Evolutionary conservation across 1,140 invertebrate genomes (phyloP), one percentile per base, ranked within the genome.

Genomic region (Aplysia californica): DNA sequence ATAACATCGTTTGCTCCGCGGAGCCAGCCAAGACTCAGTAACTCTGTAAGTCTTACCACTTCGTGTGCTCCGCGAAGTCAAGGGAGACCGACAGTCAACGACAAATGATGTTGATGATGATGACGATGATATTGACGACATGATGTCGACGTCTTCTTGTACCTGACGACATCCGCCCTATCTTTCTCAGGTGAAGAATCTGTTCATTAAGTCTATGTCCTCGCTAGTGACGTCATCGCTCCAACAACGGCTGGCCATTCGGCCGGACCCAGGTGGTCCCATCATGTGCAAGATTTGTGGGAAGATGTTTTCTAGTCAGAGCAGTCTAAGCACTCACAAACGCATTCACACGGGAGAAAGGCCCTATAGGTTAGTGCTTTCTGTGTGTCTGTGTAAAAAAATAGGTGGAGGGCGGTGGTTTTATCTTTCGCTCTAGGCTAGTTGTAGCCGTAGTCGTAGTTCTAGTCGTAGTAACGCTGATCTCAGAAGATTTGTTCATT

Each of bases 291-390:
- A 85, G 55, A 80, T 86, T n/a, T 86, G 85, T 73, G 79, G 79
- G 1, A 86, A 86, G 73, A 55, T 82, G 21, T 86, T 86, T 66
- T 80, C 82, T 29, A 83, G 82, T 73, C 81, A 82, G 20, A 84
- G 82, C 67, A 84, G 81, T 59, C 70, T 86, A 38, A 80, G 79
- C 35, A 85, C 82, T 0, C 85, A 86, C 71, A 82, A 81, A 64
- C 68, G 85, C n/a, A 84, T 86, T n/a, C 85, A 86, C 58, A 85
- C 81, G 21, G 85, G 85, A 3, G 83, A 85, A 26, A 50, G 84
- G 23, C 85, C 85, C 0, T 86, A 86, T 70, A 71, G 77, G 50
- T 72, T 29, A 39, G 66, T 68, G 1, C 5, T n/a, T n/a, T n/a
- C n/a, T n/a, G n/a, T n/a, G n/a, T n/a, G n/a, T n/a, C n/a, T n/a